A percentile compares a stretch with the other conserved stretches of the same genome.
Conservation (phyloP, 1,140 invertebrate species). For the Lucilia sericata region DNA sequence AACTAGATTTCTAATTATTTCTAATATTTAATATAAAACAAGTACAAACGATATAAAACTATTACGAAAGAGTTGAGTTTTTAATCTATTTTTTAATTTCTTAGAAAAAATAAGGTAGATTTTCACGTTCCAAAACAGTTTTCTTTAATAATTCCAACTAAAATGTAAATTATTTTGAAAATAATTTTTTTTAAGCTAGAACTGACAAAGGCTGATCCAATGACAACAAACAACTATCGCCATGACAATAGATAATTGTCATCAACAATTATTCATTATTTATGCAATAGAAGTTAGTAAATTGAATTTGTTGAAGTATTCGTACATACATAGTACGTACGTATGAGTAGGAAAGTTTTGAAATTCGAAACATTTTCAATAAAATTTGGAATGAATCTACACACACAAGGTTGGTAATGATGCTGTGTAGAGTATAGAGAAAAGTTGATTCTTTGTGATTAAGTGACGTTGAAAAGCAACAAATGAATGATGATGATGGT, state of each 20-base stretch:
- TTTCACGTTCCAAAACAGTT: too few relatives aligned
- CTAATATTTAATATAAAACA: too few relatives aligned
- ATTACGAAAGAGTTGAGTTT: too few relatives aligned
- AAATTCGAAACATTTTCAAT: neutral
- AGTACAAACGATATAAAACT: too few relatives aligned
- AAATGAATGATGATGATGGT: slow-evolving; percentile 3
- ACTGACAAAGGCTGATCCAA: neutral
- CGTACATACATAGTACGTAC: too few relatives aligned
- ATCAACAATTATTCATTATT: neutral
- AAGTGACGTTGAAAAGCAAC: neutral
- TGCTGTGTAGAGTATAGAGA: neutral
- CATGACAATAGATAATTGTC: neutral
- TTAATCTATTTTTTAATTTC: too few relatives aligned
- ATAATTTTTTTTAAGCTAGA: neutral
- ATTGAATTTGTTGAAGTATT: neutral
- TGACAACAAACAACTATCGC: neutral
- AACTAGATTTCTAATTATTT: too few relatives aligned
- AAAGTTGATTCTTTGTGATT: neutral
- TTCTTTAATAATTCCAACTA: too few relatives aligned
- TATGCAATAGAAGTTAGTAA: neutral
- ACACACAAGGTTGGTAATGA: neutral
- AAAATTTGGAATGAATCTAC: neutral
- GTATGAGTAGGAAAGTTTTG: neutral
- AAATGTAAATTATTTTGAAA: too few relatives aligned
- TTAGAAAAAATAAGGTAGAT: too few relatives aligned